Conservation (phyloP, 2,888 invertebrate genomes). For the Nemoura dubitans region DNA sequence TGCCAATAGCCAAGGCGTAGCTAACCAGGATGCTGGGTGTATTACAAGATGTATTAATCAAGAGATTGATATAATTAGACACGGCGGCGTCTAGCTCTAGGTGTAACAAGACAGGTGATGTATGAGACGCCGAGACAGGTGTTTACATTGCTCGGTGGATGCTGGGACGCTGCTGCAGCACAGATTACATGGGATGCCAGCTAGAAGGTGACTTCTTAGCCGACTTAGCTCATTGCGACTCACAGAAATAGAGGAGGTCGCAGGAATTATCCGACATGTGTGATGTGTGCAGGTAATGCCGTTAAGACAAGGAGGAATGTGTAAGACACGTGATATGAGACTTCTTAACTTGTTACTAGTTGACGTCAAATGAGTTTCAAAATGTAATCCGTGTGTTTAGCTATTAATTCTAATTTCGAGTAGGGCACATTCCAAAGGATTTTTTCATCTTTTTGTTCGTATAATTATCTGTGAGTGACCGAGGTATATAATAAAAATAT, state of each 20-base stretch:
- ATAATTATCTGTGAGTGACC: not conserved
- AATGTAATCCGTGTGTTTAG: not conserved
- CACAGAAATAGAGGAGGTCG: not conserved
- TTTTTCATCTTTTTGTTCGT: not conserved
- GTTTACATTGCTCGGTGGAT: not conserved
- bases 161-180: not conserved
- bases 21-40: slow-evolving; percentile 12
- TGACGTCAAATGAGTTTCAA: not conserved
- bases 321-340: not conserved
- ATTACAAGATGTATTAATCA: not conserved
- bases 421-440: not conserved
- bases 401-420: not conserved
- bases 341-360: not conserved
- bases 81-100: not conserved
- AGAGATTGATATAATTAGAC: slow-evolving; percentile 12
- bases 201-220: too few species aligned
- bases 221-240: not conserved
- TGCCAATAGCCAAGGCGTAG: not conserved
- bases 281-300: not conserved
- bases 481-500: not conserved
- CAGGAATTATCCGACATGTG: not conserved
- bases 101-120: slow-evolving; percentile 5
- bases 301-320: not conserved
- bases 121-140: not conserved
- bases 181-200: not conserved